A percentile compares a stretch with the other conserved stretches of the same genome.
These are phyloP conservation scores for Propithecus coquereli DNA, from an alignment of 2,113 vertebrate species.

Conservation along the genomic window DNA sequence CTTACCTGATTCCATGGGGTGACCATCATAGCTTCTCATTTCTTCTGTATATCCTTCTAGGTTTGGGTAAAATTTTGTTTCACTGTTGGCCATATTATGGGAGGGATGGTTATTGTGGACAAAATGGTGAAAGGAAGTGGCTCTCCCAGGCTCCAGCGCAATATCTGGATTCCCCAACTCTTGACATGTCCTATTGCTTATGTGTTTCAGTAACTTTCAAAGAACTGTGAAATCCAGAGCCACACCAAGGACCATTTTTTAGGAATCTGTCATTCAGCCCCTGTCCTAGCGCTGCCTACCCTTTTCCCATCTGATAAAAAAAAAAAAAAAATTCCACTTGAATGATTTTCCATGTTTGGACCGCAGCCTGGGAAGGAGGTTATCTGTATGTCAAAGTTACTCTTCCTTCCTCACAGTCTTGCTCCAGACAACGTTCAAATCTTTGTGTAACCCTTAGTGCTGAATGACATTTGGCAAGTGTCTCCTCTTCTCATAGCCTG, in stretches of 20 bases:
- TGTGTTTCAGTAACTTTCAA: background rate
- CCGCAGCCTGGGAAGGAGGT: background rate
- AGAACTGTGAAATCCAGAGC: background rate
- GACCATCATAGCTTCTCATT: background rate
- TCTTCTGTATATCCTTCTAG: background rate
- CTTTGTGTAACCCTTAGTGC: background rate
- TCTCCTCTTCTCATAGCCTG: background rate
- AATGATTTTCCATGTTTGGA: background rate
- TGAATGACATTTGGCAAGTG: background rate
- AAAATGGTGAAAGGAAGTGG: background rate
- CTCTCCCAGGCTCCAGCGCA: background rate
- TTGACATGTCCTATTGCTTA: background rate
- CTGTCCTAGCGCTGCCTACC: fast-evolving
- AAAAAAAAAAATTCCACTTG: background rate
- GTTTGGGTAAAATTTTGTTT: background rate
- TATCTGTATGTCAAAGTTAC: background rate
- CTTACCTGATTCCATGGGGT: background rate
- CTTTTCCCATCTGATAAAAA: background rate
- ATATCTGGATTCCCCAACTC: background rate
- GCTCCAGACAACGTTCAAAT: background rate
- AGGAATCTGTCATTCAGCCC: background rate
- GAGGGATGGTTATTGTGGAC: background rate
- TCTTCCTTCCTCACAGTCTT: background rate
- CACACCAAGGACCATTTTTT: background rate
- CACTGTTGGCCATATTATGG: background rate